Percentiles rank a stretch among this genome's conserved stretches.
Evolutionary conservation across 2,888 invertebrate species (phyloP).

Genomic region (Odontocerum albicorne): DNA sequence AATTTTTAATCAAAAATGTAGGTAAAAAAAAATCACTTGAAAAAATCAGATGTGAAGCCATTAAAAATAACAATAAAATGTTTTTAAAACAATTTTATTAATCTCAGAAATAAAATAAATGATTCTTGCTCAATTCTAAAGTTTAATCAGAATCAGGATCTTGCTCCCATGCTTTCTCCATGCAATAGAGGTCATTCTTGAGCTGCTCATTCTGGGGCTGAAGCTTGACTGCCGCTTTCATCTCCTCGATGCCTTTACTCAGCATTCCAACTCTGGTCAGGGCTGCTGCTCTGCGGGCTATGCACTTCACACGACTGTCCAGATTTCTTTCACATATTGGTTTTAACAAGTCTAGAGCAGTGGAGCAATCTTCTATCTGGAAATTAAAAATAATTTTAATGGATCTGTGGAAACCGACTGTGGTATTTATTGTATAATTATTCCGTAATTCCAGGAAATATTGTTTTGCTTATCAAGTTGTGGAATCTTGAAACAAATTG

Average conservation of each 20-base stretch:
- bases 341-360: slow-evolving; percentile 73
- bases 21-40: too few species aligned
- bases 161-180: slow-evolving; percentile 78
- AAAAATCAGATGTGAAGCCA: too few species aligned
- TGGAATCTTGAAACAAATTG: too few species aligned
- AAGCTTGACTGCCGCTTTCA: slow-evolving; percentile 71
- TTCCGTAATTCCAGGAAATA: neutral
- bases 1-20: too few species aligned
- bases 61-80: too few species aligned
- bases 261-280: slow-evolving; percentile 69
- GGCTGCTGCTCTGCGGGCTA: slow-evolving; percentile 73
- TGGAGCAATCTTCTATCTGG: slow-evolving; percentile 57
- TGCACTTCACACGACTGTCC: slow-evolving; percentile 69
- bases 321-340: slow-evolving; percentile 74
- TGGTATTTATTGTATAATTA: neutral
- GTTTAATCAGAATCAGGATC: slow-evolving; percentile 62
- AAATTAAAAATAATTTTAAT: neutral
- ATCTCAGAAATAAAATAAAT: too few species aligned
- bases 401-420: neutral
- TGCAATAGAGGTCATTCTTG: slow-evolving; percentile 66
- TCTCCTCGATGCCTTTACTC: slow-evolving; percentile 71
- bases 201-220: slow-evolving; percentile 64
- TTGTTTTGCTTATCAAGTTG: too few species aligned
- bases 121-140: too few species aligned
- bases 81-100: too few species aligned